Base-by-base conservation (phyloP, 2,888 invertebrate species). In the Eilema caniola region DNA sequence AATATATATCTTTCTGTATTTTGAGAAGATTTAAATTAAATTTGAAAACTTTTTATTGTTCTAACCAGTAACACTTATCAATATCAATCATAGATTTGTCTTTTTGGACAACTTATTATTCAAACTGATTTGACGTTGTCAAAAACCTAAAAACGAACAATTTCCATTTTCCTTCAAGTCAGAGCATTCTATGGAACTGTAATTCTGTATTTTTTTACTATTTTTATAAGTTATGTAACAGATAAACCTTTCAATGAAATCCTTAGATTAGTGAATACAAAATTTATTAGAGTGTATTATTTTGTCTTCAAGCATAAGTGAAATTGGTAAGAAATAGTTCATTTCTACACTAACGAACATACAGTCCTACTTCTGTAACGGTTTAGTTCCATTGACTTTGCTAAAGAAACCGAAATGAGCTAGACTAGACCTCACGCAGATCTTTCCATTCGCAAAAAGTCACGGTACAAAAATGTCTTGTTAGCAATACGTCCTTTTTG, bases 221-320 rank as follows among this genome's bases (percentile, higher is more conserved):
- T 37, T 28, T 5, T 37, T 37, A 53, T 14, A 31, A 64, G 25
- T 53, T 53, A 64, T 64, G 64, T 56, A 64, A 41, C n/a, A 63
- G 20, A 25, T 53, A 12, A 11, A 53, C 31, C 8, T 53, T 53
- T 64, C 16, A n/a, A 25, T 64, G 28, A n/a, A 28, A 53, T 64
- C n/a, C 47, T 63, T 47, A 64, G n/a, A 53, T 28, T 53, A 47
- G 3, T 56, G 7, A 56, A 8, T 1, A 28, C 53, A 28, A 64
- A 64, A 64, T 64, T 64, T 7, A 31, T n/a, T 28, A 20, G 7
- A 37, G 64, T 64, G 28, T 23, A n/a, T 23, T 64, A 24, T 64
- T 64, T 31, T n/a, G 8, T 56, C n/a, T 12, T 7, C n/a, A 56
- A 14, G 37, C 20, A 11, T 41, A 62, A 64, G 28, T 53, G 20